Evolutionary conservation across 2,113 vertebrate genomes (phyloP), one percentile per base, ranked within the genome.

Genomic region (Daubentonia madagascariensis): DNA sequence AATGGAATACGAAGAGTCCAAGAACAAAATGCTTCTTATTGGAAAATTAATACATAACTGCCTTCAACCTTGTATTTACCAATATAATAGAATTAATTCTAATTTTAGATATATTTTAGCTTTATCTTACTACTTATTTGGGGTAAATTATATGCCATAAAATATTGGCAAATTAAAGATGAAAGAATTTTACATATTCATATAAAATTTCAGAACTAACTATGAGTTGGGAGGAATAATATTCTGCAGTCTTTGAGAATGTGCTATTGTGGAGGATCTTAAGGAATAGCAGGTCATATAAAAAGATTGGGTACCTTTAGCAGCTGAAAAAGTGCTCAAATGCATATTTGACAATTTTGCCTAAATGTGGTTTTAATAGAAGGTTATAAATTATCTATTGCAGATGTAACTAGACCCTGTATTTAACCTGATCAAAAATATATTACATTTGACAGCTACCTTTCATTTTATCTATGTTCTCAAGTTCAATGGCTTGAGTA

Each of bases 401-500:
- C 43, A 54, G 18, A 59, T 67, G 5, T 57, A 79, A 52, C 35
- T 91, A 87, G 10, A 73, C 32, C 23, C 23, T 87, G 9, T 73
- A 7, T 18, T 48, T 79, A n/a, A 85, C 75, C 6, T 61, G 61
- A 91, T 70, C 1, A 93, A 96, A 94, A 90, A 93, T 25, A 48
- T 52, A 80, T 91, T 84, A 95, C 70, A 54, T 40, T 35, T 87
- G n/a, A 86, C 57, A 86, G 30, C 50, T 83, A 59, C 3, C 30
- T 94, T 68, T 92, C 17, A 85, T 63, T 86, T 61, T 91, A 70
- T 78, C 78, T 79, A 73, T 52, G 25, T 2, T n/a, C 32, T 91
- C 16, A 93, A 87, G 43, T 88, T 90, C 65, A 61, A 3, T 61
- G 37, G 3, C 43, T 79, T 72, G 35, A 92, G 8, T 65, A 89